Base-by-base conservation (phyloP, 2,797 vertebrate species). In the Petrocephalus sullivani region DNA sequence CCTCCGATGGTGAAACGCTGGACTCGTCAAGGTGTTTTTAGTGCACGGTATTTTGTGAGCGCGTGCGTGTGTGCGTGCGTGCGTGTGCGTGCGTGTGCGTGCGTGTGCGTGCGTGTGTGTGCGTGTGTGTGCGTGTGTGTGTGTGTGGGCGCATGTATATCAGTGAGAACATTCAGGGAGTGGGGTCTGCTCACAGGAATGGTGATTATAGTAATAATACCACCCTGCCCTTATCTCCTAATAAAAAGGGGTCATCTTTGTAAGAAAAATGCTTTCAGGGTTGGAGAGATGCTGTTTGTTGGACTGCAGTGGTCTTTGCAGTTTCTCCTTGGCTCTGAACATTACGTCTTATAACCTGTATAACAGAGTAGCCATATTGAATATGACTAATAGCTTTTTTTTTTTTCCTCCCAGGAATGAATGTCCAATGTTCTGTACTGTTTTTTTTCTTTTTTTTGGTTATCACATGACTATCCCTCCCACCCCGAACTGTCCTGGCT, bases 201-300 rank as follows among this genome's bases (percentile, higher is more conserved):
- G 86, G 54, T 86, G 83, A 84, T 85, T 58, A 37, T 88, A 49
- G 87, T 28, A 89, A 89, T 75, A 41, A 37, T 14, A 9, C 37
- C 67, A 7, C 33, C 12, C 33, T 14, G 61, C 61, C 16, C 67
- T 41, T 41, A 14, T 75, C 28, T 41, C 67, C 33, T 41, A 41
- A 41, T 75, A 41, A 71, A 71, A 37, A 71, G 14, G 67, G 67
- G 67, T 75, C 14, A 19, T 12, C 23, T 33, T 67, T 10, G 23
- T 12, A 67, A 67, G 61, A 28, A 37, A 33, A 75, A 14, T 41
- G 67, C 67, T 75, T 37, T 75, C 33, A 75, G 33, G 21, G 28
- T 19, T 75, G 67, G 67, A 75, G 37, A 75, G 14, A 75, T 7
- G 33, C 14, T 6, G 67, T 75, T 67, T 67, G 33, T 75, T 75